phyloP scores from a whole-genome alignment of 30 jellyfish, hydroid and myxozoan genomes.

The Cassiopea andromeda region DNA sequence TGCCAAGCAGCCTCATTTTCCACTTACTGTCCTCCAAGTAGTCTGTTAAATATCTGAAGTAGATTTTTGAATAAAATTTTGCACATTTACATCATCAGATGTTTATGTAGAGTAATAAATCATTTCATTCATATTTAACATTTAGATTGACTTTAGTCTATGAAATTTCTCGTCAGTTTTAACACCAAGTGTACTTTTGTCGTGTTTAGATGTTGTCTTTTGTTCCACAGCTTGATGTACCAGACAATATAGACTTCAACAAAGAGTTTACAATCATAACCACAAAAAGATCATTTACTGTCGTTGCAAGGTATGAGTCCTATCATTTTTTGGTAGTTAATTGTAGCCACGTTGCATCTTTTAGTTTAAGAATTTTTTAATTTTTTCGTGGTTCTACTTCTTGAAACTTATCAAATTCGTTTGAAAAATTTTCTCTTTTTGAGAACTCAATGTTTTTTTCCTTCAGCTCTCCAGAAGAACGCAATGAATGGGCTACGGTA shows the following conservation, averaged over 20 bases:
- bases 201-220: background rate
- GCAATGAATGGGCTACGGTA: conserved; percentile 93
- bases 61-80: no score
- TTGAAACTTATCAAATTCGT: background rate
- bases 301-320: conserved; percentile 77
- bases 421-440: no score
- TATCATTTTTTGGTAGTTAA: background rate
- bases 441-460: background rate
- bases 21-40: no score
- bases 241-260: conserved; percentile 85
- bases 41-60: no score
- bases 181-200: no score
- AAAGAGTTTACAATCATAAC: conserved; percentile 87
- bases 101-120: no score
- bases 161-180: no score
- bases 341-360: background rate
- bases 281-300: conserved; percentile 87
- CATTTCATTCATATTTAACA: no score
- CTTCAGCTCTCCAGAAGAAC: conserved; percentile 84
- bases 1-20: no score
- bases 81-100: no score
- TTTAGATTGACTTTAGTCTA: no score
- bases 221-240: conserved; percentile 68
- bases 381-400: background rate
- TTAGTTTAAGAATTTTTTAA: background rate